A percentile compares a stretch with the other conserved stretches of the same genome.
Evolutionary conservation across 2,113 vertebrate genomes (phyloP).

Genomic region (Forbesichthys papilliferus): DNA sequence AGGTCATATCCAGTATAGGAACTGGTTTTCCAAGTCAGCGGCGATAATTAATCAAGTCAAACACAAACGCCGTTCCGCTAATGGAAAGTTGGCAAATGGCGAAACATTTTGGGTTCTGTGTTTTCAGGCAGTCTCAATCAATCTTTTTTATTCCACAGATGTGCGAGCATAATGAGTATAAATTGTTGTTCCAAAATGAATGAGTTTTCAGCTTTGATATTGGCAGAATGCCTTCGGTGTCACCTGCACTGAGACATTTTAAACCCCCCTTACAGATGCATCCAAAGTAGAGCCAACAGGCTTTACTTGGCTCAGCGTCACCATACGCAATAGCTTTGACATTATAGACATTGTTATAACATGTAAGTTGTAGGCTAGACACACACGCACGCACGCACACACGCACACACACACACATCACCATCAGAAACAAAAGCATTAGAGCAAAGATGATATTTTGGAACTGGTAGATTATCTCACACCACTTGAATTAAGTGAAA

Average conservation of each 20-base stretch:
- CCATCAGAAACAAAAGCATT: too few species aligned
- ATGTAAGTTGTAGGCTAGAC: too few species aligned
- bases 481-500: too few species aligned
- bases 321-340: constrained; percentile 21
- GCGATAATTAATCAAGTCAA: constrained; percentile 37
- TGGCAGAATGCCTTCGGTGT: constrained; percentile 54
- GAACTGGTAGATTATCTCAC: too few species aligned
- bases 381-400: too few species aligned
- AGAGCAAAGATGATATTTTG: too few species aligned
- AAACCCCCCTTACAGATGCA: constrained; percentile 40
- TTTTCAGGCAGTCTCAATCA: constrained; percentile 37
- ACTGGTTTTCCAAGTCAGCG: too few species aligned
- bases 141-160: constrained; percentile 50
- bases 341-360: neutral
- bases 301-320: too few species aligned
- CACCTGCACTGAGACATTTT: constrained; percentile 63
- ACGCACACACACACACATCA: too few species aligned
- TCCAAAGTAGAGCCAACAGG: constrained; percentile 37
- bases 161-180: constrained; percentile 57
- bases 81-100: constrained; percentile 32
- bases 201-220: constrained; percentile 50
- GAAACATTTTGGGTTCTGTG: neutral
- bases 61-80: constrained; percentile 19
- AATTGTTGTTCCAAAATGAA: constrained; percentile 53
- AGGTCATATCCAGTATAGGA: too few species aligned